Percentiles rank a stretch among this genome's conserved stretches.
Conservation (phyloP, 2,113 vertebrate species). For the Choloepus hoffmanni region DNA sequence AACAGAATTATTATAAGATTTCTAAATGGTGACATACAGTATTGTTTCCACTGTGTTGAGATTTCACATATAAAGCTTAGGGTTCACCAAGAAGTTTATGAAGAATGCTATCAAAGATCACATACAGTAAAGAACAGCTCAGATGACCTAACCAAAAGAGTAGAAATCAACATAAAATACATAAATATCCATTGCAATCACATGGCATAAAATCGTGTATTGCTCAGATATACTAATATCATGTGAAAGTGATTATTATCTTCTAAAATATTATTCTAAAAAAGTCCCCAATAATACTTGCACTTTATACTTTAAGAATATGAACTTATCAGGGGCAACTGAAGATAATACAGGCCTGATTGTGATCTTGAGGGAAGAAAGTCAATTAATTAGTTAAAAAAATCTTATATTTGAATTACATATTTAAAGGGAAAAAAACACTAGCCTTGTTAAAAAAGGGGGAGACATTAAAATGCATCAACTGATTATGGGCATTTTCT, state of each 20-base stretch:
- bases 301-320: background rate
- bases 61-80: background rate
- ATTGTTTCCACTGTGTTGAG: background rate
- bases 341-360: background rate
- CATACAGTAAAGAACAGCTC: background rate
- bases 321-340: background rate
- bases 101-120: too few species aligned
- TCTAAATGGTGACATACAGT: background rate
- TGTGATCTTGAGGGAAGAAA: background rate
- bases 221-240: background rate
- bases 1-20: background rate
- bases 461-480: background rate
- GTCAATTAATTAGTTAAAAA: background rate
- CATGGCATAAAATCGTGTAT: background rate
- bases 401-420: background rate
- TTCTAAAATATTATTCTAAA: background rate
- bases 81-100: background rate
- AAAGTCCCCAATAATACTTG: background rate
- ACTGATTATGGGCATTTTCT: background rate
- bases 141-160: background rate
- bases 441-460: background rate
- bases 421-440: background rate
- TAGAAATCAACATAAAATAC: background rate
- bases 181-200: background rate
- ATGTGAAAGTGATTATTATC: conserved; percentile 4